These are phyloP conservation scores for Ophiothrix spiculata DNA, from an alignment of 35 echinoderm and acorn worm genomes.

Conservation along the genomic window DNA sequence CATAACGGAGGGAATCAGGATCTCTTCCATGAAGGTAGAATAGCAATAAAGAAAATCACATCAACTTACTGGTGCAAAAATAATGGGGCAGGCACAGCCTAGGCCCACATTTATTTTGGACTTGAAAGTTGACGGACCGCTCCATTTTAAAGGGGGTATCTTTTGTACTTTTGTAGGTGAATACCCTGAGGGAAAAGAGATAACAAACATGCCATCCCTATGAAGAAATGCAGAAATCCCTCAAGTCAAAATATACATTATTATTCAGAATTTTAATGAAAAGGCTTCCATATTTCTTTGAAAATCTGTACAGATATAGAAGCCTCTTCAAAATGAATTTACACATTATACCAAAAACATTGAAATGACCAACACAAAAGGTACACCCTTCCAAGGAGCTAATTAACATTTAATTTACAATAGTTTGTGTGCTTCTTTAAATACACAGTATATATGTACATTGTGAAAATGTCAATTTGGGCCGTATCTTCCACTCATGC, in stretches of 20 bases:
- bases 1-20: too few relatives aligned
- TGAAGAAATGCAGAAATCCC: slow-evolving; percentile 6
- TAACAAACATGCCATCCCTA: neutral
- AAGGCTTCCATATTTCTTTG: neutral
- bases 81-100: slow-evolving; percentile 59
- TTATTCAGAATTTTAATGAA: neutral
- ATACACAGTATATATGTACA: neutral
- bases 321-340: neutral
- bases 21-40: too few relatives aligned
- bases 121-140: slow-evolving; percentile 5
- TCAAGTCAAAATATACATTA: neutral
- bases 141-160: neutral
- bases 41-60: neutral
- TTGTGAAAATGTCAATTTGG: neutral
- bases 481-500: neutral
- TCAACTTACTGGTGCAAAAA: slow-evolving; percentile 40
- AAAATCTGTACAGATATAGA: neutral
- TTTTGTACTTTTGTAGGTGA: neutral
- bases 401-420: neutral
- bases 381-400: neutral
- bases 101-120: slow-evolving; percentile 35
- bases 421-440: neutral
- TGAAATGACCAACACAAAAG: neutral
- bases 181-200: slow-evolving; percentile 15
- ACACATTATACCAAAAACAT: neutral